Base-by-base conservation (phyloP, 2,888 invertebrate genomes). In the Hirtodrosophila cameraria region DNA sequence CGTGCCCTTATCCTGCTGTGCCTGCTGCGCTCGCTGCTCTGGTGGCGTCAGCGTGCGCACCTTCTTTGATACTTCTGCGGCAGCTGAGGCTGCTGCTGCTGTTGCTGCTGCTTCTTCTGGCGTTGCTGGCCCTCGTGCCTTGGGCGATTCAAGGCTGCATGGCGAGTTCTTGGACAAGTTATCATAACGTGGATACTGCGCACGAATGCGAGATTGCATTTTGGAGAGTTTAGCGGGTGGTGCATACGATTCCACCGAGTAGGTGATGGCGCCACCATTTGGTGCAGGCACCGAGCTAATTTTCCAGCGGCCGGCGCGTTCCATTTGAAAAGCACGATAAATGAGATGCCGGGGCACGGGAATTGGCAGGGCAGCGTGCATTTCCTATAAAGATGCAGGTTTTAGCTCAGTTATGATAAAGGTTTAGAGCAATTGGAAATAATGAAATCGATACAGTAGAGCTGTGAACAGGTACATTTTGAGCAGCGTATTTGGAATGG, bases 291-390 rank as follows among this genome's bases (percentile, higher is more conserved):
- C n/a, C 8, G 66, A 42, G 12, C 61, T 67, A 1, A 82, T 57
- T 18, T 68, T 59, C 66, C 79, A 77, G 15, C 62, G 73, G 0
- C 82, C 82, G 3, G 45, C 68, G n/a, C 81, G 75, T 36, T 83
- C 73, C 64, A 81, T 84, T 41, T 81, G 65, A 0, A 81, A 31
- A 8, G 82, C 82, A 0, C 68, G 66, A 28, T 82, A 82, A 20
- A 84, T 45, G 0, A 71, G 49, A 25, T 79, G 77, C 0, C 49
- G 50, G 1, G 82, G 82, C 36, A 82, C 68, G 0, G 82, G 82
- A 6, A 82, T 82, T 7, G 82, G 84, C 18, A 83, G 61, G n/a
- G 70, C 61, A 0, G 79, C 84, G 7, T 81, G 81, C 2, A 52
- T 50, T 46, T 66, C 48, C 82, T 3, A 3, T 3, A 9, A 13